Conservation (phyloP, 92 coral and sea anemone genomes). For the Bergia sp. region DNA sequence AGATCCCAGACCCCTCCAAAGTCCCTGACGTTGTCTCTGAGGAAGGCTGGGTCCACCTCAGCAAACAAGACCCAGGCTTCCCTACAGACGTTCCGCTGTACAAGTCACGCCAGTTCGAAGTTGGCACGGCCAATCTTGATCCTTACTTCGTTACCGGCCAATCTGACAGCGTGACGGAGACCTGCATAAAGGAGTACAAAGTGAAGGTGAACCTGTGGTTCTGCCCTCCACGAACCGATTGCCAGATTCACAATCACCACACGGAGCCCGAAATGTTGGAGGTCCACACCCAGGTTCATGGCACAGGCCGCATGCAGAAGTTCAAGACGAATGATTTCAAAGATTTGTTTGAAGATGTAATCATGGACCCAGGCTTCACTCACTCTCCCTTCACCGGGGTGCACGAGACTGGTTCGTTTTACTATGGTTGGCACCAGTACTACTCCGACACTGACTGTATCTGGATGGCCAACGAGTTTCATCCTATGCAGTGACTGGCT, state of each 20-base stretch:
- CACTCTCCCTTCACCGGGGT: constrained; percentile 73
- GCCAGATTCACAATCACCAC: constrained; percentile 68
- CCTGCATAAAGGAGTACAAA: constrained; percentile 43
- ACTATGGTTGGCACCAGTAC: constrained; percentile 80
- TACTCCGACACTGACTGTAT: constrained; percentile 79
- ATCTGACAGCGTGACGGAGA: background rate
- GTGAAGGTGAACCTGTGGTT: constrained; percentile 79
- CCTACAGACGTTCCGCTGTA: constrained; percentile 64
- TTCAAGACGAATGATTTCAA: constrained; percentile 58
- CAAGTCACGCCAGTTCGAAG: constrained; percentile 81
- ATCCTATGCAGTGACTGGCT: constrained; percentile 39
- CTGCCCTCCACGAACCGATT: constrained; percentile 65
- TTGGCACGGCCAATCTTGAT: constrained; percentile 70
- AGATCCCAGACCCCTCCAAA: constrained; percentile 55
- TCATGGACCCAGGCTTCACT: constrained; percentile 71
- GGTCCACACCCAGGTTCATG: constrained; percentile 69
- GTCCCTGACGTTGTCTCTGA: constrained; percentile 63
- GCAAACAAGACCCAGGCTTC: constrained; percentile 47
- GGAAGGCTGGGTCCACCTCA: constrained; percentile 76
- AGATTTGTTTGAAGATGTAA: constrained; percentile 73
- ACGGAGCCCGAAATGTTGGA: constrained; percentile 73
- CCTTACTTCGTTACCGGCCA: constrained; percentile 58
- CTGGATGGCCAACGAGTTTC: constrained; percentile 84
- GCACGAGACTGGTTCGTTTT: constrained; percentile 56
- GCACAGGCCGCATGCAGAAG: constrained; percentile 84